Conservation (phyloP, 2,888 invertebrate species). For the Danaus chrysippus region DNA sequence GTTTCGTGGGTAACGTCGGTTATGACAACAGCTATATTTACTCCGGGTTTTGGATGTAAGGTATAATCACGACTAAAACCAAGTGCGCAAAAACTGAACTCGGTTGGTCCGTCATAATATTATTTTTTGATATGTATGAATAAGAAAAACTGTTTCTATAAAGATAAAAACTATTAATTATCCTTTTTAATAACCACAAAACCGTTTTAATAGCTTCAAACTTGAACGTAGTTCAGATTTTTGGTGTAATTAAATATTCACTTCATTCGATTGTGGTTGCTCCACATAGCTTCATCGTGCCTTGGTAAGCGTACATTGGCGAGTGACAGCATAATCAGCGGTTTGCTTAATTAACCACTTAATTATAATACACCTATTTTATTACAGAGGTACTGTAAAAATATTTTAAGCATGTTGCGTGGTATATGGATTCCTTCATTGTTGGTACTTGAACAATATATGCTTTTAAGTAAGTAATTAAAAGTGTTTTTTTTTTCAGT, state of each 20-base stretch:
- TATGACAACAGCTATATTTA: constrained; percentile 32
- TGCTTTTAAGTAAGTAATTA: too few species aligned
- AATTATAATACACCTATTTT: neutral
- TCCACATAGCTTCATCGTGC: neutral
- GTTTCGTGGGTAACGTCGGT: constrained; percentile 13
- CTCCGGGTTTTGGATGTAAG: constrained; percentile 26
- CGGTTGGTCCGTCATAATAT: constrained; percentile 25
- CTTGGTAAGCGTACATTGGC: neutral
- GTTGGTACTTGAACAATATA: too few species aligned
- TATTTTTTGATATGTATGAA: constrained; percentile 22
- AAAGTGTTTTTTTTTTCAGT: too few species aligned
- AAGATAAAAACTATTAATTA: neutral
- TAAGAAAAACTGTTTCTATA: neutral
- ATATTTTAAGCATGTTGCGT: too few species aligned
- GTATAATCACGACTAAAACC: constrained; percentile 43
- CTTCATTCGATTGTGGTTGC: neutral
- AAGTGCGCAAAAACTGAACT: constrained; percentile 28
- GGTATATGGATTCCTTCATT: too few species aligned
- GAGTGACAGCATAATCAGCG: neutral
- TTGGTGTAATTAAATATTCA: constrained; percentile 1
- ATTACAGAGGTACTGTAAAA: neutral
- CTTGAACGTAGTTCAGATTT: neutral
- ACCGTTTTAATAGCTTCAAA: neutral
- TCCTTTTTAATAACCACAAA: neutral
- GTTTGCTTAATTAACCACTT: constrained; percentile 1